These are phyloP conservation scores for Equus quagga DNA, from an alignment of 2,113 vertebrate species.

Conservation along the genomic window DNA sequence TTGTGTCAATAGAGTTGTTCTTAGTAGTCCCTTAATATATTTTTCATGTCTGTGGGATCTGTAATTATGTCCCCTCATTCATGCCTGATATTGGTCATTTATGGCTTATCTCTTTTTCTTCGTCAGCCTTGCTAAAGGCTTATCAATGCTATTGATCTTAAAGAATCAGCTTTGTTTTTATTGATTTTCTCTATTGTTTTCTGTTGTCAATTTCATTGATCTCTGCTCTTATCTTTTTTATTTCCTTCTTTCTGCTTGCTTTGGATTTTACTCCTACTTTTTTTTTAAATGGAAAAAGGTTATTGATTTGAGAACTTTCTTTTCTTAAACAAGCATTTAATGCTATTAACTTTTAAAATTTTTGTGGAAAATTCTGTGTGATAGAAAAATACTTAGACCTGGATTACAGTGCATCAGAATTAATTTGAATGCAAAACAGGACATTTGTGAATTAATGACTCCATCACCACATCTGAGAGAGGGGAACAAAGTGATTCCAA, in stretches of 20 bases:
- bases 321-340: neutral
- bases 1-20: neutral
- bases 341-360: neutral
- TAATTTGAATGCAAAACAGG: neutral
- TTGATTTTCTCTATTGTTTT: neutral
- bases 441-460: neutral
- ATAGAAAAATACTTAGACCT: conserved; percentile 5
- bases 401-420: neutral
- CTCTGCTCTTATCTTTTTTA: neutral
- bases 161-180: neutral
- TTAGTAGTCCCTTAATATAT: neutral
- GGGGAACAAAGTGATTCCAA: neutral
- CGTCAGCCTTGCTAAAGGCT: neutral
- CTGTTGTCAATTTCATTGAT: neutral
- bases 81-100: neutral
- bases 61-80: neutral
- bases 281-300: neutral
- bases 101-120: neutral
- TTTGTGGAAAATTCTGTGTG: neutral
- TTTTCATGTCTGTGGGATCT: neutral
- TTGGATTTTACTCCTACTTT: conserved; percentile 22
- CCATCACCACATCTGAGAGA: neutral
- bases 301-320: conserved; percentile 1
- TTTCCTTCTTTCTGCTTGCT: neutral
- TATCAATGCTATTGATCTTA: neutral